Base-by-base conservation (phyloP, 1,140 invertebrate species). In the Agrypnia vestita region DNA sequence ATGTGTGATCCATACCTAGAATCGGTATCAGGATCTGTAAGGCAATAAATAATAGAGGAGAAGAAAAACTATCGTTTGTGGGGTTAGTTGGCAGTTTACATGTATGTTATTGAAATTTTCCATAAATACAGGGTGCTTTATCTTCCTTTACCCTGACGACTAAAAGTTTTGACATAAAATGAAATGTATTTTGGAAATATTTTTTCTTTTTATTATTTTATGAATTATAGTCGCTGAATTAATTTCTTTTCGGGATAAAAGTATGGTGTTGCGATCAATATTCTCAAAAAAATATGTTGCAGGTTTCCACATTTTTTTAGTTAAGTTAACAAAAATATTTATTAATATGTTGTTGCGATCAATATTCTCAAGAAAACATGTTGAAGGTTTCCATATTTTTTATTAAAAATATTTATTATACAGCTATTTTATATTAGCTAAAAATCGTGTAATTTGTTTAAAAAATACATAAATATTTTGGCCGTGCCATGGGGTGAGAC, bases 31-130 rank as follows among this genome's bases (percentile, higher is more conserved):
- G 77, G 80, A 83, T 83, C 82, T 56, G 12, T 17, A 72, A 69
- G 61, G 67, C 77, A 73, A 83, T 83, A 83, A 83, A 83, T 83
- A 83, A 83, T 77, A 15, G 55, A 15, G 56, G 76, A 80, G 76
- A 75, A 79, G 75, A 62, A 71, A 77, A 78, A 74, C 25, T 55
- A 43, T 74, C 71, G 56, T 46, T 43, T 15, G 62, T 17, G 67
- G 79, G 77, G 82, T 49, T 76, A 53, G 8, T 61, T 77, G 74
- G 15, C 74, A 77, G 74, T 71, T 76, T 77, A 72, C 74, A 73
- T 73, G 55, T 25, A 56, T 77, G 44, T 82, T 80, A 82, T 82
- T 82, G 81, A 82, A 82, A 82, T 74, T 74, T 74, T 56, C 49
- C 53, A 74, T 74, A 55, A 56, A 74, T 74, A 43, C 43, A 19